phyloP scores from a whole-genome alignment of 2,797 vertebrate genomes.

The Ataeniobius toweri region DNA sequence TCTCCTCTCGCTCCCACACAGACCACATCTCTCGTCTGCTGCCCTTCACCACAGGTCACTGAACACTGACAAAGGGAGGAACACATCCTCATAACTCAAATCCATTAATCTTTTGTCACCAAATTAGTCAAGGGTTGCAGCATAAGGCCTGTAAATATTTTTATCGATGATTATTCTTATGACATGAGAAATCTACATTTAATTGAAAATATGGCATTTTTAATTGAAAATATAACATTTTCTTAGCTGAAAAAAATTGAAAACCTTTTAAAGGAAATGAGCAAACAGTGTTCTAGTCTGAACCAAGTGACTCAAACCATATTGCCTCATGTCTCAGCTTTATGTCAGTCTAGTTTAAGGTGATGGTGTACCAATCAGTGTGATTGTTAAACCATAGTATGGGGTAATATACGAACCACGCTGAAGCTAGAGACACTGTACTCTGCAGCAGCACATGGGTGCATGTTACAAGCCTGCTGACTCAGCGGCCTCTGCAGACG shows the following conservation, averaged over 20 bases:
- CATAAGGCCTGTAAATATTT: background rate
- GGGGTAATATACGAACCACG: constrained; percentile 56
- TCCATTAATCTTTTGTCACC: background rate
- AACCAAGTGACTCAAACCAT: background rate
- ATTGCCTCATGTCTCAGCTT: background rate
- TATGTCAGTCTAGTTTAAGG: background rate
- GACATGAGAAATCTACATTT: background rate
- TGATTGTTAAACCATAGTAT: background rate
- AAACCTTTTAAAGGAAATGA: background rate
- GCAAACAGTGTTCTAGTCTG: background rate
- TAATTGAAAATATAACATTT: background rate
- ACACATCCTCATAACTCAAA: background rate
- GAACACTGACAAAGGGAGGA: constrained; percentile 83
- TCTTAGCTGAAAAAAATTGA: background rate
- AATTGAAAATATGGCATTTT: background rate
- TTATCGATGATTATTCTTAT: too few relatives aligned
- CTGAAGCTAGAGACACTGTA: constrained; percentile 79
- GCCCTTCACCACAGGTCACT: constrained; percentile 88
- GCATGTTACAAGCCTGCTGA: constrained; percentile 84
- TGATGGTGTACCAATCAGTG: background rate
- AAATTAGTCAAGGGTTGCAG: background rate
- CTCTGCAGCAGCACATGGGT: constrained; percentile 78
- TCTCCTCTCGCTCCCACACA: constrained; percentile 78
- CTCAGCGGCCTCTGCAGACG: constrained; percentile 74
- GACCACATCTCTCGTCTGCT: constrained; percentile 84